These are phyloP conservation scores for Holothuria glaberrima DNA, from an alignment of 35 echinoderm and acorn worm genomes.

Conservation along the genomic window DNA sequence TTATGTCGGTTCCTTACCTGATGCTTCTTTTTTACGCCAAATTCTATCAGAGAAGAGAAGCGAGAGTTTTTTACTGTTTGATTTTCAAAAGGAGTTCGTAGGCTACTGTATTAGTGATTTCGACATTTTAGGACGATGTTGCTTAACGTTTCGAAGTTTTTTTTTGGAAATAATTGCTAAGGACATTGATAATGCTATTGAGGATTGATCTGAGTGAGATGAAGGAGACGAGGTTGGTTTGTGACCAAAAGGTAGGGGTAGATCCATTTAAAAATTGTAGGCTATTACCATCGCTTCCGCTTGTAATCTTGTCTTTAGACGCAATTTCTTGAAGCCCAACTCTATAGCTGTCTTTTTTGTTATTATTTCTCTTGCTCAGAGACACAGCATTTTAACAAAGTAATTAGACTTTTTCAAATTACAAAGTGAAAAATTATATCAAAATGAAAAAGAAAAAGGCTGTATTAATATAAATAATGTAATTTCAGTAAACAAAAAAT, in stretches of 20 bases:
- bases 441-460: no score
- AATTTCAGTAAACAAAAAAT: no score
- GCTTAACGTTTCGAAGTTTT: constrained; percentile 62
- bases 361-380: no score
- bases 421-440: no score
- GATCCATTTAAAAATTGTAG: constrained; percentile 65
- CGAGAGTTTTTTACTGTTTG: no score
- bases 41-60: constrained; percentile 36
- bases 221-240: not conserved
- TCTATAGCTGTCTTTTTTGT: no score
- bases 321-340: no score
- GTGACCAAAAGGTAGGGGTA: constrained; percentile 5
- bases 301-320: no score
- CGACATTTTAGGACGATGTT: constrained; percentile 66
- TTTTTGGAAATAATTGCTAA: constrained; percentile 53
- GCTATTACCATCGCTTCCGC: constrained; percentile 73
- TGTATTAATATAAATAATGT: no score
- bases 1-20: constrained; percentile 53
- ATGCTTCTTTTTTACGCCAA: constrained; percentile 39
- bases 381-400: no score
- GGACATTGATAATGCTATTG: not conserved
- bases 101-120: constrained; percentile 74
- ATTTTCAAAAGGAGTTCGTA: constrained; percentile 55
- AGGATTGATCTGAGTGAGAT: no score
- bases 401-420: no score